Evolutionary conservation across 1,140 invertebrate species (phyloP).

Genomic region (Aphaenogaster floridana): DNA sequence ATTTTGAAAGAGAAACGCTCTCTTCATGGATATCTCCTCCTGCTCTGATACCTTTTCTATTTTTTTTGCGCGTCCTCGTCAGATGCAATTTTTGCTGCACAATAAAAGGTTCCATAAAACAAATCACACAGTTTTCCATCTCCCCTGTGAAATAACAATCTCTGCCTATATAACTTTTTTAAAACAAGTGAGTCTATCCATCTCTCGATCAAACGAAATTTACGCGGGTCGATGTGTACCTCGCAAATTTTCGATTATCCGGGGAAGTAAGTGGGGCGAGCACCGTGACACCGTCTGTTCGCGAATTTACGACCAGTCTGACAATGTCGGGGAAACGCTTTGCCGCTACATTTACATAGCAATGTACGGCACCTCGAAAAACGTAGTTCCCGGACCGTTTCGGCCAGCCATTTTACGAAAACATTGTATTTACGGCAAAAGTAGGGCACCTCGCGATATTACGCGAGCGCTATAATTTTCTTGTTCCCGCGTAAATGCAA

Average conservation of each 20-base stretch:
- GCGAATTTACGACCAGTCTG: slow-evolving; percentile 53
- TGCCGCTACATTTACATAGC: slow-evolving; percentile 60
- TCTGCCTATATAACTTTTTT: background rate
- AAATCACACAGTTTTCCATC: slow-evolving; percentile 21
- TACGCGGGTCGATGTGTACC: slow-evolving; percentile 32
- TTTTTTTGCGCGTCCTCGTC: background rate
- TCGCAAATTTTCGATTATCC: slow-evolving; percentile 58
- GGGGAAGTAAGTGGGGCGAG: slow-evolving; percentile 35
- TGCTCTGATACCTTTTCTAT: background rate
- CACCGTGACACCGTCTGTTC: slow-evolving; percentile 49
- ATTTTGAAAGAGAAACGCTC: slow-evolving; percentile 13
- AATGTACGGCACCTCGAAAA: slow-evolving; percentile 52
- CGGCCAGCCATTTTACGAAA: slow-evolving; percentile 51
- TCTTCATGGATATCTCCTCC: background rate
- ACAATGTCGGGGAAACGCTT: slow-evolving; percentile 40
- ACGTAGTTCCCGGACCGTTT: slow-evolving; percentile 29
- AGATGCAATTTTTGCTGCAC: slow-evolving; percentile 12
- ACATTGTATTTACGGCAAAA: slow-evolving; percentile 58
- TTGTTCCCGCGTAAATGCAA: slow-evolving; percentile 45
- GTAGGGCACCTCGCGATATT: slow-evolving; percentile 45
- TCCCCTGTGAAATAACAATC: slow-evolving; percentile 11
- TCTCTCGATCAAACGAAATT: slow-evolving; percentile 29
- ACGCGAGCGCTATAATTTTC: slow-evolving; percentile 56
- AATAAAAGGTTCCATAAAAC: slow-evolving; percentile 13
- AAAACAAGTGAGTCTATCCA: slow-evolving; percentile 30